phyloP scores from a whole-genome alignment of 2,888 invertebrate genomes.

The Drosophila tanythrix region DNA sequence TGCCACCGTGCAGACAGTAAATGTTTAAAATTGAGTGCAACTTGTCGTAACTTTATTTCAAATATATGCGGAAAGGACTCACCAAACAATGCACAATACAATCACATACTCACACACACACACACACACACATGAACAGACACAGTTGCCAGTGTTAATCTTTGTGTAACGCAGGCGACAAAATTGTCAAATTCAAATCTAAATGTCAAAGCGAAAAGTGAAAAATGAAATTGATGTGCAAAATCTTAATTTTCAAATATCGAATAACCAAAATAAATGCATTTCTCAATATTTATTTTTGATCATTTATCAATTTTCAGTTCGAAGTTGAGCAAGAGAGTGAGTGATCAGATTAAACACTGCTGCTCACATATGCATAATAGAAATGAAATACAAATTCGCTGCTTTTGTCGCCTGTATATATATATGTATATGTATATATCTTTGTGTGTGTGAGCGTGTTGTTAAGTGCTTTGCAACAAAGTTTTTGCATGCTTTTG shows the following conservation, averaged over 20 bases:
- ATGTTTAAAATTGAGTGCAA: slow-evolving; percentile 82
- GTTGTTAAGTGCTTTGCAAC: slow-evolving; percentile 75
- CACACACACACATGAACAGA: neutral
- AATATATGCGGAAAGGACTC: slow-evolving; percentile 78
- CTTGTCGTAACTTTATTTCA: slow-evolving; percentile 80
- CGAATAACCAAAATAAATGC: neutral
- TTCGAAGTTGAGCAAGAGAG: no score
- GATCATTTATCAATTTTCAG: neutral
- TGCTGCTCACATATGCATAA: no score
- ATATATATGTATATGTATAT: slow-evolving; percentile 6
- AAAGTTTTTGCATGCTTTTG: slow-evolving; percentile 75
- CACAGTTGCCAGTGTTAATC: slow-evolving; percentile 38
- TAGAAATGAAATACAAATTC: slow-evolving; percentile 1
- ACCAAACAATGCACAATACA: slow-evolving; percentile 72
- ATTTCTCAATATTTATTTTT: neutral
- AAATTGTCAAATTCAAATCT: neutral
- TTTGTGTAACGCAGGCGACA: slow-evolving; percentile 44
- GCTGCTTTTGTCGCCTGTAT: slow-evolving; percentile 33
- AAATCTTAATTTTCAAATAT: neutral
- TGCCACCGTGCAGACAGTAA: slow-evolving; percentile 74
- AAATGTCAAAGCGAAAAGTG: neutral
- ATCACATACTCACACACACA: slow-evolving; percentile 34
- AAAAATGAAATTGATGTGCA: neutral
- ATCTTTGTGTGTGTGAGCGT: slow-evolving; percentile 32
- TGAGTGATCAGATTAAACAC: no score